Percentiles rank a stretch among this genome's conserved stretches.
phyloP scores from a whole-genome alignment of 2,797 vertebrate species.

The Cheirogaleus major region DNA sequence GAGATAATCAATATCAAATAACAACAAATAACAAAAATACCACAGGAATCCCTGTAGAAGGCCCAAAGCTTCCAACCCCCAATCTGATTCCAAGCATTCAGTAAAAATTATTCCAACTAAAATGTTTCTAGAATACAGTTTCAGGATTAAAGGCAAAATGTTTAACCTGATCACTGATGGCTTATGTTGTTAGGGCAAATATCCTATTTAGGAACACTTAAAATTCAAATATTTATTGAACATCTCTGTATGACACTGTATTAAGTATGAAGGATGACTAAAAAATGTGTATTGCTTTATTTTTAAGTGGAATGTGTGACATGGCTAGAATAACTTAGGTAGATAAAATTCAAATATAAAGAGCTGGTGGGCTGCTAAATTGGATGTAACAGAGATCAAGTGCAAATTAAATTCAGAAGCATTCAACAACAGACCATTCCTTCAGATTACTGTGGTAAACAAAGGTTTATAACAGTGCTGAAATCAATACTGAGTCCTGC shows the following conservation, averaged over 20 bases:
- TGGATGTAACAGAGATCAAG: background rate
- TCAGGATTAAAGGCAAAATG: background rate
- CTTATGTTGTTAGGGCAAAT: background rate
- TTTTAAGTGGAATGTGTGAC: background rate
- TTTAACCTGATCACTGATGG: background rate
- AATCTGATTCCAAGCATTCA: background rate
- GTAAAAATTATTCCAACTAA: background rate
- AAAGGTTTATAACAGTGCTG: background rate
- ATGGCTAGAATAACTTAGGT: background rate
- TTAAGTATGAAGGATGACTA: background rate
- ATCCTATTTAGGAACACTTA: background rate
- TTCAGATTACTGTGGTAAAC: background rate
- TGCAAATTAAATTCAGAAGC: background rate
- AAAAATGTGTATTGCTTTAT: background rate
- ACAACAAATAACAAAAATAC: background rate
- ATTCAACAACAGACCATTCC: background rate
- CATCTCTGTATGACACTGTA: background rate
- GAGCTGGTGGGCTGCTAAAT: background rate
- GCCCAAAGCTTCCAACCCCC: background rate
- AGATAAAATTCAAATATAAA: background rate
- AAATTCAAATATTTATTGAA: background rate
- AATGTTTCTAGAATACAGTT: background rate
- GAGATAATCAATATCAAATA: background rate
- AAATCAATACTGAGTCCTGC: background rate
- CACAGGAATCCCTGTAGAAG: background rate